These are phyloP conservation scores for Diaprepes abbreviatus DNA, from an alignment of 2,888 invertebrate species.

Conservation along the genomic window DNA sequence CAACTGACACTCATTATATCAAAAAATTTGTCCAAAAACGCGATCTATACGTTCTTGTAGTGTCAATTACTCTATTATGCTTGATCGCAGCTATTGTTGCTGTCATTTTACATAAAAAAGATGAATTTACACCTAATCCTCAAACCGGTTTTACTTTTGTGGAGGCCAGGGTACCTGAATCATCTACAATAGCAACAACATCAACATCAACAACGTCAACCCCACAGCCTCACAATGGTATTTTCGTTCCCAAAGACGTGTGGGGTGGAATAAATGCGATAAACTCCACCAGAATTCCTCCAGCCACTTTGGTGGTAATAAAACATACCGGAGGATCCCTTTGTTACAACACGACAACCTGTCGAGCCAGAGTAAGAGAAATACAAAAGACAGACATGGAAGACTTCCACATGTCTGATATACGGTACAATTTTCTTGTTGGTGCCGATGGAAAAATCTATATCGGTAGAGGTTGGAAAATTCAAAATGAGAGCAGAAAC, in stretches of 20 bases:
- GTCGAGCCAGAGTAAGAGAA: slow-evolving; percentile 68
- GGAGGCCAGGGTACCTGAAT: too few relatives aligned
- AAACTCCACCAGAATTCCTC: slow-evolving; percentile 64
- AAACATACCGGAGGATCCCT: slow-evolving; percentile 70
- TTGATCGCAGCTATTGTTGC: too few relatives aligned
- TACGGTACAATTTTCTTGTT: slow-evolving; percentile 69
- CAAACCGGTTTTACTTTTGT: too few relatives aligned
- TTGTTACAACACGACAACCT: slow-evolving; percentile 66
- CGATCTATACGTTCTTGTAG: too few relatives aligned
- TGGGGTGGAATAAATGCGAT: slow-evolving; percentile 76
- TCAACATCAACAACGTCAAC: too few relatives aligned
- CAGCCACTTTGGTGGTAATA: slow-evolving; percentile 64
- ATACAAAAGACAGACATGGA: slow-evolving; percentile 65
- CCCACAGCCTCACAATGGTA: too few relatives aligned
- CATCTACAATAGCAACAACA: too few relatives aligned
- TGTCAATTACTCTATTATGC: too few relatives aligned
- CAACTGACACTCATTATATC: too few relatives aligned
- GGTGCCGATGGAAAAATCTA: slow-evolving; percentile 86
- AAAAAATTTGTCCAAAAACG: too few relatives aligned
- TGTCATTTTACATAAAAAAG: too few relatives aligned
- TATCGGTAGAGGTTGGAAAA: slow-evolving; percentile 70
- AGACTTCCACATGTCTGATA: slow-evolving; percentile 63
- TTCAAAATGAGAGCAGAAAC: slow-evolving; percentile 55
- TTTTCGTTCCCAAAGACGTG: not conserved
- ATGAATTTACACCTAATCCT: too few relatives aligned